Evolutionary conservation across 1,140 invertebrate species (phyloP).

Genomic region (Macrobrachium nipponense): DNA sequence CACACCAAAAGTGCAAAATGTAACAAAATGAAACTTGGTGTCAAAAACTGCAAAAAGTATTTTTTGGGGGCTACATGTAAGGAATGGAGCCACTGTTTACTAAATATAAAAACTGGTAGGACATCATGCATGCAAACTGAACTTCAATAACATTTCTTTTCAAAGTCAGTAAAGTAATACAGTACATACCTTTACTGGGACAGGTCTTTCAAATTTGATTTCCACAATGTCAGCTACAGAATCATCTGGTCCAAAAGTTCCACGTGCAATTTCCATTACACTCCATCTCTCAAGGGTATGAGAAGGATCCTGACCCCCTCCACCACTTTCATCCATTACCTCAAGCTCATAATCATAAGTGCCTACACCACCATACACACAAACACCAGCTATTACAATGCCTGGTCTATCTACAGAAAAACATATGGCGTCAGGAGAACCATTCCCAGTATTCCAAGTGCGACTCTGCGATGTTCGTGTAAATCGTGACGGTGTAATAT

Average conservation of each 20-base stretch:
- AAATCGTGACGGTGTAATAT: conserved; percentile 90
- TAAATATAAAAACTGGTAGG: background rate
- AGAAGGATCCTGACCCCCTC: conserved; percentile 54
- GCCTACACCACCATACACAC: conserved; percentile 88
- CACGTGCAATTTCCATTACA: conserved; percentile 79
- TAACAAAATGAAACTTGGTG: background rate
- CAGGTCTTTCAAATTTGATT: conserved; percentile 89
- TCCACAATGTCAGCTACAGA: conserved; percentile 83
- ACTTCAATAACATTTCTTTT: background rate
- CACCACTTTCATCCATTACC: conserved; percentile 83
- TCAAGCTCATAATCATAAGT: conserved; percentile 93
- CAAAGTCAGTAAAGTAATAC: background rate
- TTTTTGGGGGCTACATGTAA: too few relatives aligned
- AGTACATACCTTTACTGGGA: conserved; percentile 81
- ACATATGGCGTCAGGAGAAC: conserved; percentile 95
- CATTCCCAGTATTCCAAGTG: conserved; percentile 97
- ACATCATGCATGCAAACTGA: background rate
- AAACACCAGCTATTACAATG: conserved; percentile 88
- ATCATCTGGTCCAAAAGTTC: conserved; percentile 82
- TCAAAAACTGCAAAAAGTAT: too few relatives aligned
- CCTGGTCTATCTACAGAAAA: conserved; percentile 92
- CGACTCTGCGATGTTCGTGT: conserved; percentile 87
- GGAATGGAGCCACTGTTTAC: too few relatives aligned
- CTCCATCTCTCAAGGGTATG: conserved; percentile 74
- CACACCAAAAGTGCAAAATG: background rate